Conservation (phyloP, 2,797 vertebrate genomes). For the Sylvia borin region DNA sequence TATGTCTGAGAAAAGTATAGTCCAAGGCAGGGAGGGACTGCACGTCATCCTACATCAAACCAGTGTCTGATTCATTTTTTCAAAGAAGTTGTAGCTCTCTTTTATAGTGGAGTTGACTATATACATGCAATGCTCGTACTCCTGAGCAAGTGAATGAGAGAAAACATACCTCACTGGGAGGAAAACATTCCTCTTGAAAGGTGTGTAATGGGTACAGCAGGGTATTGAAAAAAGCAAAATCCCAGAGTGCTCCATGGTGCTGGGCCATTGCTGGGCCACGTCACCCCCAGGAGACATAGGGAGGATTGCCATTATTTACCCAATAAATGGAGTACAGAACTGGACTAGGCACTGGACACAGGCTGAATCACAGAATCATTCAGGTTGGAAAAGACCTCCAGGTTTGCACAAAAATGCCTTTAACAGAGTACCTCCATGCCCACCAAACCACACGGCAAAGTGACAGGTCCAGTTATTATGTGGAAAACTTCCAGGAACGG, state of each 20-base stretch:
- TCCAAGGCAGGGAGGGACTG: background rate
- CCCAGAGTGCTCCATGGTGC: background rate
- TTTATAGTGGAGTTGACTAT: background rate
- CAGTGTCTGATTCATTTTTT: background rate
- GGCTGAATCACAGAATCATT: background rate
- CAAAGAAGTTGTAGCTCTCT: background rate
- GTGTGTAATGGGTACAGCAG: background rate
- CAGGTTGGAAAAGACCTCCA: background rate
- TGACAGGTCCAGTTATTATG: background rate
- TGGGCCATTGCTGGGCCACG: background rate
- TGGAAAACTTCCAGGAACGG: background rate
- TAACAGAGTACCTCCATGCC: too few species aligned
- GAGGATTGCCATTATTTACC: background rate
- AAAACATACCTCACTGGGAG: background rate
- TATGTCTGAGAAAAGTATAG: background rate
- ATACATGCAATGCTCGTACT: background rate
- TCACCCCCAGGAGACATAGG: fast-evolving
- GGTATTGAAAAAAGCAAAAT: too few species aligned
- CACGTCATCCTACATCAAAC: background rate
- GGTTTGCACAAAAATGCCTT: background rate
- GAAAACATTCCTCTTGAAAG: background rate
- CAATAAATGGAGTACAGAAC: background rate
- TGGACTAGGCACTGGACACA: background rate
- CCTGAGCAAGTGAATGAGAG: background rate
- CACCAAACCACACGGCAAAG: background rate